Base-by-base conservation (phyloP, 2,888 invertebrate species). In the Ferrisia virgata region DNA sequence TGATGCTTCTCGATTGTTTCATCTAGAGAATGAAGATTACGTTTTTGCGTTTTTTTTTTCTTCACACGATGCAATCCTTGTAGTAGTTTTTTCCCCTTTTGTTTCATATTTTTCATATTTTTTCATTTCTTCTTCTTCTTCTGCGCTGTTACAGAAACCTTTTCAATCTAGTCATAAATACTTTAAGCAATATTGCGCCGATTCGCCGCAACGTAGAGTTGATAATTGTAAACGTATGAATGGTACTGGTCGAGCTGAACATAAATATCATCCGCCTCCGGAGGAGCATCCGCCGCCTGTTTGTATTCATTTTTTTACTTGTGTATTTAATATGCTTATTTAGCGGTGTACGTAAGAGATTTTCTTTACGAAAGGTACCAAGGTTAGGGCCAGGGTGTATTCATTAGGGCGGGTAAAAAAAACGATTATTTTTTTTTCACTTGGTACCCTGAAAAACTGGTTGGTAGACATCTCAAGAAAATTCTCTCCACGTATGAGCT, bases 231-330 rank as follows among this genome's bases (percentile, higher is more conserved):
- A 39, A 64, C 72, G 84, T n/a, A 53, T 78, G 15, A 28, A 31
- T 18, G 31, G 43, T 5, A 28, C 13, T 18, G 28, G 25, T 5
- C 25, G 80, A 43, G 5, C 43, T n/a, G 86, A 86, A 78, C 86
- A 86, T 78, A 86, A 86, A 79, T 87, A 87, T 79, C 86, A 86
- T 79, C 87, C 87, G 6, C 87, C 87, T 4, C 87, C 87, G n/a
- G 86, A 86, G 64, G 87, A 87, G 84, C 86, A 86, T 79, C 87
- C 87, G 11, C 87, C 87, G 2, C 87, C 87, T 13, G 87, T 87
- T 79, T 86, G 85, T 86, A 39, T 58, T 22, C 9, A 58, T 8
- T 58, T 36, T 36, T 76, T 47, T n/a, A n/a, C 15, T 69, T 69
- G 1, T 58, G 58, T 58, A 33, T 76, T 76, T 76, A 22, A n/a